Percentiles rank a stretch among this genome's conserved stretches.
phyloP scores from a whole-genome alignment of 2,888 invertebrate genomes.

The Harpalus rubripes region DNA sequence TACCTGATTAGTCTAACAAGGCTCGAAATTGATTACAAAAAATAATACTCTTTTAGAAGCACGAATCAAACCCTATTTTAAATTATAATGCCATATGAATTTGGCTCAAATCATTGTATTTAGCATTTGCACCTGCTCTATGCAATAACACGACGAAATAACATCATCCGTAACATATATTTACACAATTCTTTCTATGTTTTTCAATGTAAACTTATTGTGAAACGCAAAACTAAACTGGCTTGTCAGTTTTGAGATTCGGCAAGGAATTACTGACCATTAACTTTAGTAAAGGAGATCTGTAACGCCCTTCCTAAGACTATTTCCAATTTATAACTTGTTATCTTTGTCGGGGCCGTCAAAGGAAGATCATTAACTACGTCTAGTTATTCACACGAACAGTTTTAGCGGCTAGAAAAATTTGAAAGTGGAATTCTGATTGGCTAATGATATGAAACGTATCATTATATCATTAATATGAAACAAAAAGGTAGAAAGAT shows the following conservation, averaged over 20 bases:
- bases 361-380: slow-evolving; percentile 52
- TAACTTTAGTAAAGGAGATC: slow-evolving; percentile 17
- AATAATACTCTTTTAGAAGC: not conserved
- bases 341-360: slow-evolving; percentile 64
- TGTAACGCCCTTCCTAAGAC: slow-evolving; percentile 55
- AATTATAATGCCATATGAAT: slow-evolving; percentile 53
- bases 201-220: slow-evolving; percentile 16
- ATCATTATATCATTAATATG: slow-evolving; percentile 4
- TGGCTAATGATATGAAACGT: slow-evolving; percentile 22
- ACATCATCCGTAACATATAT: not conserved
- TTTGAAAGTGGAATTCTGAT: not conserved
- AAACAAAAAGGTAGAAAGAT: not conserved
- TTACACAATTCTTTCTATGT: not conserved
- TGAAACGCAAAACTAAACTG: not conserved
- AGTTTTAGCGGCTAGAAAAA: not conserved
- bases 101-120: slow-evolving; percentile 53
- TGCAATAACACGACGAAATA: slow-evolving; percentile 19
- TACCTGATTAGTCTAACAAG: slow-evolving; percentile 25
- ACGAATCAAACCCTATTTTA: slow-evolving; percentile 44
- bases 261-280: slow-evolving; percentile 57
- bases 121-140: slow-evolving; percentile 54
- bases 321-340: slow-evolving; percentile 54
- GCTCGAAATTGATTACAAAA: slow-evolving; percentile 43
- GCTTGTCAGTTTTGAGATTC: slow-evolving; percentile 53
- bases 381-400: slow-evolving; percentile 53